A percentile compares a stretch with the other conserved stretches of the same genome.
Evolutionary conservation across 2,888 invertebrate species (phyloP).

Genomic region (Drosophila maculinotata): DNA sequence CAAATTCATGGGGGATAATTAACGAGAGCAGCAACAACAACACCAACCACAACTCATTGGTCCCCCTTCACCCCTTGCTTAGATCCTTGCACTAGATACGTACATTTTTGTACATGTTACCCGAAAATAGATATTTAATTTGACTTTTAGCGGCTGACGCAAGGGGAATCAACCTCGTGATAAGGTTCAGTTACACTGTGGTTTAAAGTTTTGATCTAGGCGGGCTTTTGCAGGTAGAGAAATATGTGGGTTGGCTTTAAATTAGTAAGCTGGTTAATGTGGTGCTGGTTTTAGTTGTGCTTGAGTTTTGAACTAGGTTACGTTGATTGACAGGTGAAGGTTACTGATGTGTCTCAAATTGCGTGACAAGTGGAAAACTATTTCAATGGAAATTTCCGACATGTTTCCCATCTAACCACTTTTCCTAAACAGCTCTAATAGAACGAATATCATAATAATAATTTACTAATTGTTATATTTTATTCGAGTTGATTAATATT

Average conservation of each 20-base stretch:
- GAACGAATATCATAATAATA: background rate
- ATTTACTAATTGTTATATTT: background rate
- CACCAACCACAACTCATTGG: background rate
- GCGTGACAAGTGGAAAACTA: conserved; percentile 47
- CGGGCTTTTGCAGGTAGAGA: conserved; percentile 33
- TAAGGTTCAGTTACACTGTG: conserved; percentile 40
- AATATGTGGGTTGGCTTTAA: conserved; percentile 52
- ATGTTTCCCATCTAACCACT: conserved; percentile 12
- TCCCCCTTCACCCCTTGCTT: background rate
- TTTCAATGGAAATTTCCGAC: conserved; percentile 30
- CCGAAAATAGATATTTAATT: conserved; percentile 75
- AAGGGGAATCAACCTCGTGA: conserved; percentile 20
- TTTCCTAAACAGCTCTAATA: conserved; percentile 8
- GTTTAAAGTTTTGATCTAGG: conserved; percentile 50
- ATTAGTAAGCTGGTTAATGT: conserved; percentile 52
- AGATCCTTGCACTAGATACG: background rate
- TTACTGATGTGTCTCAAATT: conserved; percentile 39
- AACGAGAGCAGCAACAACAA: conserved; percentile 46
- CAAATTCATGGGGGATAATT: conserved; percentile 76
- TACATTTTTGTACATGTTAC: conserved; percentile 58
- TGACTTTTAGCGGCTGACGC: conserved; percentile 62
- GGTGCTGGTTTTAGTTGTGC: conserved; percentile 21
- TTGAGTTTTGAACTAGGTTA: conserved; percentile 16
- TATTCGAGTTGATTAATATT: background rate
- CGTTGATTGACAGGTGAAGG: conserved; percentile 29